Evolutionary conservation across 2,888 invertebrate species (phyloP).

Genomic region (Stenchaetothrips biformis): DNA sequence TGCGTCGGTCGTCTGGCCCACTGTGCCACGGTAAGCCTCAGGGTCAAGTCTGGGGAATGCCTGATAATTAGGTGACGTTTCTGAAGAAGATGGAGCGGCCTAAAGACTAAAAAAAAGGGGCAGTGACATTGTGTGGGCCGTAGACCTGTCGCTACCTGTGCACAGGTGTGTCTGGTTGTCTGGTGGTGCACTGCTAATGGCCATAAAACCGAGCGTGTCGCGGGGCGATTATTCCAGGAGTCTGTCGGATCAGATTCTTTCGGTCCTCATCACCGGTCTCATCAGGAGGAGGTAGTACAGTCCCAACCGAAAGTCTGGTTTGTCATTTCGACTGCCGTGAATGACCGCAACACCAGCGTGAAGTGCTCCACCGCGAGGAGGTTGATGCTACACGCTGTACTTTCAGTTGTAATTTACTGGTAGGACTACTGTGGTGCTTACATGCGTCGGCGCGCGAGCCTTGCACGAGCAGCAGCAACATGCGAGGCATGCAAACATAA

Average conservation of each 20-base stretch:
- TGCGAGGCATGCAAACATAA: not conserved
- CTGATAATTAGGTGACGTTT: too few species aligned
- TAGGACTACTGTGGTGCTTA: too few species aligned
- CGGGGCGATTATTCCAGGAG: not conserved
- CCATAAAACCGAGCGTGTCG: slow-evolving; percentile 13
- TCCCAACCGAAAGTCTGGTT: not conserved
- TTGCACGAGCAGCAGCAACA: too few species aligned
- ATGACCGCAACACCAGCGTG: not conserved
- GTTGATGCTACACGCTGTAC: not conserved
- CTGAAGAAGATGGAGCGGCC: too few species aligned
- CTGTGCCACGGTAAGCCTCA: too few species aligned
- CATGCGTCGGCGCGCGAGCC: too few species aligned
- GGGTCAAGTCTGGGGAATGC: too few species aligned
- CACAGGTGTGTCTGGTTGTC: not conserved
- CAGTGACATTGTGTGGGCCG: too few species aligned
- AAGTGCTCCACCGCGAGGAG: not conserved
- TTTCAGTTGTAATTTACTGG: too few species aligned
- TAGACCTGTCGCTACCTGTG: too few species aligned
- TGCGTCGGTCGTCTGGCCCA: too few species aligned
- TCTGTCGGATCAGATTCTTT: slow-evolving; percentile 3
- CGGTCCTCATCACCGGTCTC: not conserved
- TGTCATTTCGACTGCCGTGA: not conserved
- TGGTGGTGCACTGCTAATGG: not conserved
- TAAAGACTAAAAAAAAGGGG: too few species aligned
- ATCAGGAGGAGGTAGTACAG: not conserved